A percentile compares a stretch with the other conserved stretches of the same genome.
Evolutionary conservation across 2,113 vertebrate genomes (phyloP).

Genomic region (Oreochromis aureus): DNA sequence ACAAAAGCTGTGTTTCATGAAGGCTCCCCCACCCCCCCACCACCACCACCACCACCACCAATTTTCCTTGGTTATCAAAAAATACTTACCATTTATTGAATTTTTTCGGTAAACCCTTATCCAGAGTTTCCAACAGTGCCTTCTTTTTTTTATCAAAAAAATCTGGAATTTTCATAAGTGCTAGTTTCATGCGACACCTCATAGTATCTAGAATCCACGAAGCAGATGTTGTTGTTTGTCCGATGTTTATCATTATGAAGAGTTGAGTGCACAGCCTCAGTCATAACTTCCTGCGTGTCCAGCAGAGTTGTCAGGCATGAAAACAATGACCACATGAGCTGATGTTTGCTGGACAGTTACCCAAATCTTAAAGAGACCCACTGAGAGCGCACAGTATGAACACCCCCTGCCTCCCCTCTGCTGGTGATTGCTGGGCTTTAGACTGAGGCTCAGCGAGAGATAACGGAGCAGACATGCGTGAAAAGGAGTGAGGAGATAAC

Average conservation of each 20-base stretch:
- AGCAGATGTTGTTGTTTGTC: constrained; percentile 45
- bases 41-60: too few species aligned
- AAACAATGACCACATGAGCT: background rate
- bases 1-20: background rate
- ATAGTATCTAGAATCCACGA: background rate
- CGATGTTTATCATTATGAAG: constrained; percentile 42
- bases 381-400: background rate
- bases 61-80: background rate
- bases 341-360: background rate
- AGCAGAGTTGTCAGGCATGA: background rate
- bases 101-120: background rate
- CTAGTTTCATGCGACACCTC: constrained; percentile 22
- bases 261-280: constrained; percentile 32
- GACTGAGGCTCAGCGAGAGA: constrained; percentile 22
- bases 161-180: constrained; percentile 13
- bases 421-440: constrained; percentile 22
- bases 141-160: background rate
- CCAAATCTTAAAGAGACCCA: background rate
- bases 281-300: constrained; percentile 47
- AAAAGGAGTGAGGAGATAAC: constrained; percentile 60
- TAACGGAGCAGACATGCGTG: constrained; percentile 69
- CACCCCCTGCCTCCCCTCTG: background rate
- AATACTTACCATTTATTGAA: background rate
- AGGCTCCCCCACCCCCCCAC: background rate
- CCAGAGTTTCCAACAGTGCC: background rate